A percentile compares a stretch with the other conserved stretches of the same genome.
Evolutionary conservation across 1,140 invertebrate species (phyloP).

Genomic region (Neotoxoptera formosana): DNA sequence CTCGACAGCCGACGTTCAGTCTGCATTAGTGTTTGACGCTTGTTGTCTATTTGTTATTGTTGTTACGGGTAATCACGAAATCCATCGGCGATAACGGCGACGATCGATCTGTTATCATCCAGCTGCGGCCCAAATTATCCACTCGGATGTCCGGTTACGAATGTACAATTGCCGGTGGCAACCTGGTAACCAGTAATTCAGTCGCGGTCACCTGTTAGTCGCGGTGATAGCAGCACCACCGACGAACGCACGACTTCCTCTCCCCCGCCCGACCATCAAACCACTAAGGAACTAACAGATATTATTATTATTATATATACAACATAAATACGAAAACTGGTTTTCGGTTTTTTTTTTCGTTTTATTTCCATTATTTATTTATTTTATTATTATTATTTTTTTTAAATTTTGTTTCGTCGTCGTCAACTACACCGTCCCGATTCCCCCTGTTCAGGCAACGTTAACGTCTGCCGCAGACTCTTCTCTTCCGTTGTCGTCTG

Average conservation of each 20-base stretch:
- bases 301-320: neutral
- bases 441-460: neutral
- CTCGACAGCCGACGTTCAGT: too few species aligned
- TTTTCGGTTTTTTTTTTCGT: conserved; percentile 43
- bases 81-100: neutral
- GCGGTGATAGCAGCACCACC: neutral
- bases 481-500: neutral
- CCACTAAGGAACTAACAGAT: neutral
- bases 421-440: neutral
- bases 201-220: conserved; percentile 30
- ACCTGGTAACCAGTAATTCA: neutral
- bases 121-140: neutral
- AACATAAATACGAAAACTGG: conserved; percentile 32
- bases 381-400: neutral
- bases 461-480: neutral
- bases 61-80: neutral
- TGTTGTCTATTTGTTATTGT: neutral
- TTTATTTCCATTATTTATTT: conserved; percentile 16
- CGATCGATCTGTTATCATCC: neutral
- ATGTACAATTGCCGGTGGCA: neutral
- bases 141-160: neutral
- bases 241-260: neutral
- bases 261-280: neutral
- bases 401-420: neutral
- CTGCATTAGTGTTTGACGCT: neutral